phyloP scores from a whole-genome alignment of 2,797 vertebrate species.

The Orestias chungarensis region DNA sequence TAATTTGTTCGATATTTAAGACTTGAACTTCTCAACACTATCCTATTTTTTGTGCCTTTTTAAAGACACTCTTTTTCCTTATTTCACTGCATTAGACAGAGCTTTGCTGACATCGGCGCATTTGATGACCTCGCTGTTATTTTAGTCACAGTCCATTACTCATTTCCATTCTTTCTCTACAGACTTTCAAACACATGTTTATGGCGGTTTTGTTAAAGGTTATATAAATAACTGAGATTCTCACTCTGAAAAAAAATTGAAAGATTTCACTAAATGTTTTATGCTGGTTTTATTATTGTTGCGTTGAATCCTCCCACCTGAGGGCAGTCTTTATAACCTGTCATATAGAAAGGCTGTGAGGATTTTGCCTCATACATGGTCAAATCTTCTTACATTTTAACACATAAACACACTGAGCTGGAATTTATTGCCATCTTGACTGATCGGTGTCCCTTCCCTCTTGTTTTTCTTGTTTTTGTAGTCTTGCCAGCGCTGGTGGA shows the following conservation, averaged over 20 bases:
- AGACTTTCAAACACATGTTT: background rate
- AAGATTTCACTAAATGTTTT: background rate
- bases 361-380: slow-evolving; percentile 6
- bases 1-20: background rate
- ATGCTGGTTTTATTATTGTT: slow-evolving; percentile 7
- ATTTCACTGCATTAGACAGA: slow-evolving; percentile 11
- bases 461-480: slow-evolving; percentile 47
- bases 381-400: slow-evolving; percentile 18
- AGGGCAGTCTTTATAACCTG: slow-evolving; percentile 48
- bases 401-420: slow-evolving; percentile 2
- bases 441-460: background rate
- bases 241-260: background rate
- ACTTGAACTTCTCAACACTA: background rate
- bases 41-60: slow-evolving; percentile 6
- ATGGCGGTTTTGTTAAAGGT: background rate
- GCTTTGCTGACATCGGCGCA: slow-evolving; percentile 17
- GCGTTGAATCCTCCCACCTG: slow-evolving; percentile 43
- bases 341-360: slow-evolving; percentile 11
- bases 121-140: slow-evolving; percentile 47
- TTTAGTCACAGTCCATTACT: slow-evolving; percentile 57
- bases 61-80: slow-evolving; percentile 8
- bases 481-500: slow-evolving; percentile 91
- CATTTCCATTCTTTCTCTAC: slow-evolving; percentile 38
- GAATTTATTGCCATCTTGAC: slow-evolving; percentile 7
- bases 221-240: background rate